Percentiles rank a stretch among this genome's conserved stretches.
Evolutionary conservation across 2,797 vertebrate genomes (phyloP).

Genomic region (Poeciliopsis gracilis): DNA sequence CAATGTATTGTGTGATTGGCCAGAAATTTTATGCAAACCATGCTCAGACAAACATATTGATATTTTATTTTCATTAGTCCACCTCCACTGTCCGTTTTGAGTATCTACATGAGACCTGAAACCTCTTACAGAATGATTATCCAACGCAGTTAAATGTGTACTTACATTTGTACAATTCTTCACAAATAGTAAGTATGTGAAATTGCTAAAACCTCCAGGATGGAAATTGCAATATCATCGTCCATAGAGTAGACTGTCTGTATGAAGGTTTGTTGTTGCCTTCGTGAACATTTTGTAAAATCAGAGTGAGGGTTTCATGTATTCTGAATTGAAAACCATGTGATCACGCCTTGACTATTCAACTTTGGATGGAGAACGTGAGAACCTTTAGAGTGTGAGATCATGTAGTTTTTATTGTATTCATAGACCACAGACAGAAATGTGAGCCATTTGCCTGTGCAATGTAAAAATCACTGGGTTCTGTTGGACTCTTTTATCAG

Average conservation of each 20-base stretch:
- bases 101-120: not conserved
- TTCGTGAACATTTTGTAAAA: not conserved
- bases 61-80: not conserved
- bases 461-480: not conserved
- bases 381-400: not conserved
- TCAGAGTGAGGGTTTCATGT: not conserved
- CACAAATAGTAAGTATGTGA: not conserved
- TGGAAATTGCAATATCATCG: not conserved
- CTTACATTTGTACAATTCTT: not conserved
- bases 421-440: not conserved
- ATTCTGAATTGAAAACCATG: not conserved
- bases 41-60: not conserved
- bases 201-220: not conserved
- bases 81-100: not conserved
- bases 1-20: not conserved
- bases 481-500: constrained; percentile 11
- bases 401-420: not conserved
- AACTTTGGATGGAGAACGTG: not conserved
- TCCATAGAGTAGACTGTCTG: not conserved
- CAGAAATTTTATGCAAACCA: not conserved
- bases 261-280: no score
- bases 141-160: no score
- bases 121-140: not conserved
- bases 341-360: not conserved
- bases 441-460: not conserved